A percentile compares a stretch with the other conserved stretches of the same genome.
phyloP scores from a whole-genome alignment of 2,113 vertebrate genomes.

The Cinclus mexicanus region DNA sequence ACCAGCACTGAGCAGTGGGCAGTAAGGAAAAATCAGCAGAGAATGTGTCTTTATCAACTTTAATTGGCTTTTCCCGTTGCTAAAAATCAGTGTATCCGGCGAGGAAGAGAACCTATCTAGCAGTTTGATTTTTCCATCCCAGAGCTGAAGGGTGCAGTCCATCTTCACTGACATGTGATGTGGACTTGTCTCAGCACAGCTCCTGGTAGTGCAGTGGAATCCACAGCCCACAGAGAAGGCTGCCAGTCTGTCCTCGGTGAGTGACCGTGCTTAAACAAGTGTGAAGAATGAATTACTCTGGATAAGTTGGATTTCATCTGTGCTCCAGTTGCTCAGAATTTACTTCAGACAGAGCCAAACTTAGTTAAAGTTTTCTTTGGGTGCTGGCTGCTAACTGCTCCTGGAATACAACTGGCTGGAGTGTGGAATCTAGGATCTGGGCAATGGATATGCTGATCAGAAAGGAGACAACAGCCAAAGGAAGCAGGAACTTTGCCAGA shows the following conservation, averaged over 20 bases:
- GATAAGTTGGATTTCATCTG: conserved; percentile 20
- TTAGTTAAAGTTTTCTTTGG: conserved; percentile 12
- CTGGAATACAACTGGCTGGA: background rate
- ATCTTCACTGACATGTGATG: conserved; percentile 31
- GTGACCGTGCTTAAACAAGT: conserved; percentile 31
- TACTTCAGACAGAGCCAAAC: background rate
- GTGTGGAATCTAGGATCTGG: background rate
- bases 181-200: conserved; percentile 13
- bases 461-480: background rate
- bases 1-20: conserved; percentile 67
- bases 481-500: background rate
- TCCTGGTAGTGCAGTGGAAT: background rate
- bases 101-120: conserved; percentile 36
- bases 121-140: conserved; percentile 63
- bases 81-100: conserved; percentile 30
- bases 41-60: conserved; percentile 72
- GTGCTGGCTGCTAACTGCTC: background rate
- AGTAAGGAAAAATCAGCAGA: conserved; percentile 61
- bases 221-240: background rate
- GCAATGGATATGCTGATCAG: background rate
- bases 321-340: background rate
- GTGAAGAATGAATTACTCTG: conserved; percentile 29
- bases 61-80: conserved; percentile 67
- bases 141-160: conserved; percentile 51
- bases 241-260: conserved; percentile 33